A percentile compares a stretch with the other conserved stretches of the same genome.
phyloP scores from a whole-genome alignment of 2,113 vertebrate species.

The Zootoca vivipara region DNA sequence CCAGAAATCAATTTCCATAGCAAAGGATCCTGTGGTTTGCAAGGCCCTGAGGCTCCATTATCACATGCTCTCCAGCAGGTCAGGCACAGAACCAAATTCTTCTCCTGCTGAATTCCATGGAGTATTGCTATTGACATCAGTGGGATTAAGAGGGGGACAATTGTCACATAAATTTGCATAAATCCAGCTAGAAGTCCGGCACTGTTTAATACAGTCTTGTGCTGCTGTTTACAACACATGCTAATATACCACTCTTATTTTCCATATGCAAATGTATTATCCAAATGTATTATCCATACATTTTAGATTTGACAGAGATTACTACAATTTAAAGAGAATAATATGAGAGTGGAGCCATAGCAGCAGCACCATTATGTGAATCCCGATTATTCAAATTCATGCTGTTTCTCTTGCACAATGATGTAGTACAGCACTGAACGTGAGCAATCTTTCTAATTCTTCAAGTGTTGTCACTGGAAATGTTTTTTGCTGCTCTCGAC shows the following conservation, averaged over 20 bases:
- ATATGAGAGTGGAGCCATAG: background rate
- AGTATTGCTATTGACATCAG: constrained; percentile 21
- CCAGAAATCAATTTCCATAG: constrained; percentile 26
- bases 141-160: background rate
- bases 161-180: constrained; percentile 8
- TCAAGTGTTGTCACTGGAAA: background rate
- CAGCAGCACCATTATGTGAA: background rate
- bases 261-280: background rate
- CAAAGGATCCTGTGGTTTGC: constrained; percentile 13
- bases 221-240: background rate
- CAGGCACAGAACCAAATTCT: constrained; percentile 3
- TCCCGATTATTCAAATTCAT: background rate
- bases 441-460: background rate
- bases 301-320: background rate
- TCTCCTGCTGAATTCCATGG: background rate
- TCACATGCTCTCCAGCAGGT: background rate
- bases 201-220: background rate
- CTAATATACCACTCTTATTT: background rate
- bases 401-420: constrained; percentile 1
- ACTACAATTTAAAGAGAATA: background rate
- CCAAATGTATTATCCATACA: background rate
- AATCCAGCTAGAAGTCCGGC: background rate
- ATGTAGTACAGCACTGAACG: background rate
- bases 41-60: constrained; percentile 5
- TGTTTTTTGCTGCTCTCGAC: background rate